Conservation (phyloP, 2,113 vertebrate species). For the Brachypodius melanocephalos region DNA sequence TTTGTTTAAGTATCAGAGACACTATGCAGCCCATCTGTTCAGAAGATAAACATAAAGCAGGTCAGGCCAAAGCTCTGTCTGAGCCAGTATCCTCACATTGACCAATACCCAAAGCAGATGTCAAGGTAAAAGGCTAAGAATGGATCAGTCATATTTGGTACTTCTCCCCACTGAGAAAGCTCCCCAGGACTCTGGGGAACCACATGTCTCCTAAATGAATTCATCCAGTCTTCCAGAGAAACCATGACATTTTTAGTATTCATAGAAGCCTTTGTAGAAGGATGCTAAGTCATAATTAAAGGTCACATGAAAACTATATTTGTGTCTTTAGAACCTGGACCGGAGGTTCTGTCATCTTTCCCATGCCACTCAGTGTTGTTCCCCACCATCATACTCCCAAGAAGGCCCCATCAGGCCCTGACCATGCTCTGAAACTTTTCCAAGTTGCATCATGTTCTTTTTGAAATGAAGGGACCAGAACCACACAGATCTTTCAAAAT, state of each 20-base stretch:
- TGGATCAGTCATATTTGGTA: background rate
- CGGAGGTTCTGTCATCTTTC: background rate
- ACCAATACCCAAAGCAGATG: background rate
- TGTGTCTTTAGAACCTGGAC: background rate
- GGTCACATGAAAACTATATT: background rate
- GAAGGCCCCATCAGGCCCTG: fast-evolving
- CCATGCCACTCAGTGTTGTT: background rate
- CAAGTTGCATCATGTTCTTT: background rate
- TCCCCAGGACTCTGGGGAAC: background rate
- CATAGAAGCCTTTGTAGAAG: background rate
- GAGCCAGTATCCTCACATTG: background rate
- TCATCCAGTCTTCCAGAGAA: background rate
- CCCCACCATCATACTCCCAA: background rate
- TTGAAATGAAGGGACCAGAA: background rate
- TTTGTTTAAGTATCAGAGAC: background rate
- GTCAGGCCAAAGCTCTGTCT: background rate
- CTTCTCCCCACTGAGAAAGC: fast-evolving
- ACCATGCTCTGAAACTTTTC: background rate
- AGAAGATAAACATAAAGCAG: background rate
- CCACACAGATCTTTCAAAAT: background rate
- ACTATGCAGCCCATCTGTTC: background rate
- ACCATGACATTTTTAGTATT: background rate
- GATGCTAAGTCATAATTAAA: background rate
- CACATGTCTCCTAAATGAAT: background rate
- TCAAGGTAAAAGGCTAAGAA: background rate